Conservation (phyloP, 1,140 invertebrate species). For the Cheumatopsyche charites region DNA sequence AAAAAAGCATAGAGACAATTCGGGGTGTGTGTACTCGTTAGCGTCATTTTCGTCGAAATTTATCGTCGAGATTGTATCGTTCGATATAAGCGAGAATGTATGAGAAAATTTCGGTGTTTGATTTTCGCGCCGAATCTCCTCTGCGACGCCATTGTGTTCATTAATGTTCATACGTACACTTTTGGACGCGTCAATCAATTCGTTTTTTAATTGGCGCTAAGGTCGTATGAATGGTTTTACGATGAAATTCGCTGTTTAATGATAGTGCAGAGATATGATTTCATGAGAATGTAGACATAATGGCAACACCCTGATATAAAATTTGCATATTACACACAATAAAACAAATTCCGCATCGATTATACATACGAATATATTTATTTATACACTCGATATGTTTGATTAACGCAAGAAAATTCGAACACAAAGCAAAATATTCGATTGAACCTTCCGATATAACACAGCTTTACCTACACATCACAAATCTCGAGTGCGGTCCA, state of each 20-base stretch:
- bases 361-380: no score
- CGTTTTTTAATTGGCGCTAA: no score
- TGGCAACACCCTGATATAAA: no score
- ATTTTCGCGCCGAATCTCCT: background rate
- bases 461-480: background rate
- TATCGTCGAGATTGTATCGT: background rate
- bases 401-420: no score
- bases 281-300: no score
- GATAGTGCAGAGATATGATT: no score
- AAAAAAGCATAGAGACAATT: slow-evolving; percentile 9
- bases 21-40: background rate
- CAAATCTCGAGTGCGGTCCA: no score
- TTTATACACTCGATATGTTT: no score
- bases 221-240: no score
- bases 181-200: background rate
- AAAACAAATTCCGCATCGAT: no score
- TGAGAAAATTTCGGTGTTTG: slow-evolving; percentile 14
- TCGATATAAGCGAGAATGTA: slow-evolving; percentile 4
- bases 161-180: background rate
- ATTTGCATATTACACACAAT: no score
- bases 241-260: no score
- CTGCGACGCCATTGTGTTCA: background rate
- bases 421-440: background rate
- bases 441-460: background rate
- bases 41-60: background rate